Conservation (phyloP, 1,140 invertebrate species). For the Semibalanus balanoides region DNA sequence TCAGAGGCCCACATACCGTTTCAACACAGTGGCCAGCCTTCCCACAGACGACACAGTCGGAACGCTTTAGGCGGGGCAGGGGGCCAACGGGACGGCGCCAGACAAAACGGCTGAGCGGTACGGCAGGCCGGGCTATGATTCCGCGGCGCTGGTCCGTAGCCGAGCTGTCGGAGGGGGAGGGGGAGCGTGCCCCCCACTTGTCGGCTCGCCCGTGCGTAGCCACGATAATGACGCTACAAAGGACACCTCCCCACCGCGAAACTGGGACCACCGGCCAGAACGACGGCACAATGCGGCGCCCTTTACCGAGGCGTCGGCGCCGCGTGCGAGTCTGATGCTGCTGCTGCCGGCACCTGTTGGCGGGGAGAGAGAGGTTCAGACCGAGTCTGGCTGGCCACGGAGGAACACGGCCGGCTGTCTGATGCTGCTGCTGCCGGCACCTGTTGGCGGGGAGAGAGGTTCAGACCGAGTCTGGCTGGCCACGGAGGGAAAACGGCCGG, state of each 20-base stretch:
- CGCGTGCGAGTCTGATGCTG: too few relatives aligned
- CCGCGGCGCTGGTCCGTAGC: too few relatives aligned
- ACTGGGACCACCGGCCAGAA: neutral
- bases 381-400: too few relatives aligned
- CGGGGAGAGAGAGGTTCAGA: neutral
- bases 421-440: too few relatives aligned
- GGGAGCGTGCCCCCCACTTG: neutral
- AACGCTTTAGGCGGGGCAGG: too few relatives aligned
- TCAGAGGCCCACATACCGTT: too few relatives aligned
- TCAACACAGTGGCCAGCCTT: too few relatives aligned
- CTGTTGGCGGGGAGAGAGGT: too few relatives aligned
- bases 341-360: conserved; percentile 9
- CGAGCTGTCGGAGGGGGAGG: too few relatives aligned
- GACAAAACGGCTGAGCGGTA: neutral
- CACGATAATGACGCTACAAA: neutral
- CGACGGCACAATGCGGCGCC: neutral
- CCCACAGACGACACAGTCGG: too few relatives aligned
- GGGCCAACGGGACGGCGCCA: neutral
- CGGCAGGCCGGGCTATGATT: too few relatives aligned
- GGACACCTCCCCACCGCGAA: neutral
- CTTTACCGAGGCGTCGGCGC: neutral
- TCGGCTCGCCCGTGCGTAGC: neutral
- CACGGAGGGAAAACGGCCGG: conserved; percentile 6
- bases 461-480: too few relatives aligned
- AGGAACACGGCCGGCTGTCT: conserved; percentile 7